Evolutionary conservation across 2,113 vertebrate species (phyloP), one percentile per base, ranked within the genome.

Genomic region (Bujurquina vittata): DNA sequence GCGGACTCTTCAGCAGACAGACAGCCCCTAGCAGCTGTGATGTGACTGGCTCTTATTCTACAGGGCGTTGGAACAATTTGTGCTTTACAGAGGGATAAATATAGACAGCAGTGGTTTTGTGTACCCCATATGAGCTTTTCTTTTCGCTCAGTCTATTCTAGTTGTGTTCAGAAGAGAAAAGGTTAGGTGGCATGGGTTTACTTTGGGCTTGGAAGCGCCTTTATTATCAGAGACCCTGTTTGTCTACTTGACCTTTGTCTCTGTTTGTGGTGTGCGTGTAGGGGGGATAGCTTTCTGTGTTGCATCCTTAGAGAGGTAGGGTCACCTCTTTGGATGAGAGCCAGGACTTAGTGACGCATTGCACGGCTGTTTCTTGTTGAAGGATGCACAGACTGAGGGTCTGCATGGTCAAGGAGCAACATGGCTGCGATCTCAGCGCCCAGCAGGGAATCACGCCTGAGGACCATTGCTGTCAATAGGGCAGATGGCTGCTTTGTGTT

Each of bases 211-310:
- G 15, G 69, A 80, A 83, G 89, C 62, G 40, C 55, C 31, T 67
- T 10, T 75, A 69, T 81, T 86, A 55, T 86, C 76, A 88, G 91
- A 91, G 72, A 87, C 82, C 89, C 92, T 29, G 43, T 85, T 37
- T 75, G 35, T 63, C 63, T 91, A 81, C 55, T 75, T 91, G 92
- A 91, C 87, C 93, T 56, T 14, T 84, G 84, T 74, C 90, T 92
- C 77, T 81, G 84, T 92, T 88, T 1, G 0, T 84, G 40, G 81
- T 90, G 88, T 85, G 89, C 72, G 75, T 14, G 37, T 40, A n/a
- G 22, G n/a, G 55, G 46, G 29, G 33, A 58, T 61, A 20, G 33
- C 31, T 86, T 49, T 80, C 84, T 79, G 56, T 67, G 79, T 58
- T 78, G 69, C 75, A 75, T 85, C 88, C 77, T 85, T 69, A 26